Evolutionary conservation across 2,888 invertebrate genomes (phyloP), one percentile per base, ranked within the genome.

Genomic region (Oscheius myriophilus): DNA sequence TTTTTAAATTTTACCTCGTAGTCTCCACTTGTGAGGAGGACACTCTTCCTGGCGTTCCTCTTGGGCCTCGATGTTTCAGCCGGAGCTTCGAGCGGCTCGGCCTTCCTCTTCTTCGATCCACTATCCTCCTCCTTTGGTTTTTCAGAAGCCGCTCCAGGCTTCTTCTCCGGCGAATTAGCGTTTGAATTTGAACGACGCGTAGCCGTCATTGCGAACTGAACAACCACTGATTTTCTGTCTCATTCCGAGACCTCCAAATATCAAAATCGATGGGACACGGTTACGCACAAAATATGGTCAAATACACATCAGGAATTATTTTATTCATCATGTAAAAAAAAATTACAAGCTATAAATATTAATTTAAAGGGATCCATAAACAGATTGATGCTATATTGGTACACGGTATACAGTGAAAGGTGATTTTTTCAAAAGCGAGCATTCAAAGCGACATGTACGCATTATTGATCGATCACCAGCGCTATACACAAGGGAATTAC

Each of bases 41-140:
- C 73, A n/a, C 73, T 75, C 61, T 78, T 78, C 26, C 73, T 67
- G 16, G 71, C 72, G 64, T 67, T 72, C 43, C 78, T 54, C 26
- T 63, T 69, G 2, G 78, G 78, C 9, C 78, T 53, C 3, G 62
- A 45, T 2, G 67, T 41, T 33, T 53, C 63, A 41, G 42, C 39
- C 43, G 12, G 21, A 23, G 21, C 54, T 14, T 51, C 54, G 14
- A 18, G 14, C 4, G 55, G 49, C 18, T 21, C 14, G 18, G 43
- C 18, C 55, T 23, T 14, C 42, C 23, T n/a, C 16, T 33, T 49
- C 33, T 12, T 21, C n/a, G 26, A 25, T 7, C 12, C 26, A 25
- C 12, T 25, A 12, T 26, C n/a, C 16, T 54, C 54, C 25, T 21
- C 54, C 26, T 6, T 1, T 25, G 11, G 16, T 46, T 46, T 49